These are phyloP conservation scores for Myotis vivesi DNA, from an alignment of 2,797 vertebrate genomes.

Conservation along the genomic window DNA sequence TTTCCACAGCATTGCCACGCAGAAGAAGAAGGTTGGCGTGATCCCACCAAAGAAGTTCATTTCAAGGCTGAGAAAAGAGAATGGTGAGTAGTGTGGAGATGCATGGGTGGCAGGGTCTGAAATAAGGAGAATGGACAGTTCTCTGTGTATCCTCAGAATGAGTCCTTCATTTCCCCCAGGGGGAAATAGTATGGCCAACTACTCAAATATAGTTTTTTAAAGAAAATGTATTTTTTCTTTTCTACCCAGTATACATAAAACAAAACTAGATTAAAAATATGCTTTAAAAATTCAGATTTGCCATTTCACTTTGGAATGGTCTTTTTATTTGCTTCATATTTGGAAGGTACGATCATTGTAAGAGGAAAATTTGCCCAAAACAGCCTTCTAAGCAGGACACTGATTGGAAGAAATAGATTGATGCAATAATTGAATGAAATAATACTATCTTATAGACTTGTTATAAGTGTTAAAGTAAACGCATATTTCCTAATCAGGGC, in stretches of 20 bases:
- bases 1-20: slow-evolving; percentile 98
- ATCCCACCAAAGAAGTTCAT: slow-evolving; percentile 99
- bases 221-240: background rate
- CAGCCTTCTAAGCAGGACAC: background rate
- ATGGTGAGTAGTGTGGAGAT: slow-evolving; percentile 85
- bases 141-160: background rate
- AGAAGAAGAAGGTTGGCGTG: slow-evolving; percentile 99
- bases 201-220: background rate
- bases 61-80: slow-evolving; percentile 96
- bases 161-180: background rate
- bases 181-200: background rate
- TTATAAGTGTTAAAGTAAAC: slow-evolving; percentile 14
- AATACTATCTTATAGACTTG: background rate
- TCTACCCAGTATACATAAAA: background rate
- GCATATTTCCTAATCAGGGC: background rate
- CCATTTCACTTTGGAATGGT: background rate
- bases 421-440: slow-evolving; percentile 8
- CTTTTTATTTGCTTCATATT: background rate
- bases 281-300: slow-evolving; percentile 6
- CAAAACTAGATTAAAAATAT: background rate
- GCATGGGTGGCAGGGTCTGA: accelerated
- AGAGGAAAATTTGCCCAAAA: background rate
- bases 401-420: background rate
- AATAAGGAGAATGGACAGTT: background rate
- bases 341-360: background rate